Base-by-base conservation (phyloP, 2,113 vertebrate species). In the Cromileptes altivelis region DNA sequence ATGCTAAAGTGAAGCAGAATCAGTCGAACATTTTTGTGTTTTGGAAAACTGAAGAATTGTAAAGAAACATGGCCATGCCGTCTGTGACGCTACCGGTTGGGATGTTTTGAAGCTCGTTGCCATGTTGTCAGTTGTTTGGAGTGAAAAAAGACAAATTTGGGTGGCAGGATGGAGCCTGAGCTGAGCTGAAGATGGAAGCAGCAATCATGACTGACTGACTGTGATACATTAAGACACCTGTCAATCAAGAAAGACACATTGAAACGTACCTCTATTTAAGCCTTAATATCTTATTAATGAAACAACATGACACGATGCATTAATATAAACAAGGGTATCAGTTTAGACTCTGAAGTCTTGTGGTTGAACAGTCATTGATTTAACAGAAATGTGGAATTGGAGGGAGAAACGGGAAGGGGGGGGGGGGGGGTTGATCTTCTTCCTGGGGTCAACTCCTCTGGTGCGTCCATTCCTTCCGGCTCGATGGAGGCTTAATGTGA, bases 401-500 rank as follows among this genome's bases (percentile, higher is more conserved):
- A 23, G 17, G 70, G 57, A n/a, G 47, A 12, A 8, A 52, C 4
- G 62, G 18, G 53, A n/a, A 3, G 67, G n/a, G 0, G 33, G 1
- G 60, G 23, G 25, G 47, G 69, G 78, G 64, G 12, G 63, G 75
- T 45, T 67, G 83, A 81, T 88, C 84, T 79, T 84, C 89, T 90
- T 91, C 88, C 82, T 78, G 82, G 87, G 92, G 90, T 93, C 82
- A 90, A 78, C 90, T 94, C 88, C 90, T 91, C 87, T 78, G 70
- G 80, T 92, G 86, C 69, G 88, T 92, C 87, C 86, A 64, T 94
- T 95, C 80, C 92, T 95, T 94, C 93, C 75, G 78, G 93, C 91
- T 95, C 86, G 30, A 91, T 93, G 91, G 86, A 94, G 82, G 80
- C 92, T 85, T 95, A 94, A 95, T 94, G 93, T 81, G 93, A 92